Percentiles rank a stretch among this genome's conserved stretches.
phyloP scores from a whole-genome alignment of 2,888 invertebrate species.

The Toxonevra muliebris region DNA sequence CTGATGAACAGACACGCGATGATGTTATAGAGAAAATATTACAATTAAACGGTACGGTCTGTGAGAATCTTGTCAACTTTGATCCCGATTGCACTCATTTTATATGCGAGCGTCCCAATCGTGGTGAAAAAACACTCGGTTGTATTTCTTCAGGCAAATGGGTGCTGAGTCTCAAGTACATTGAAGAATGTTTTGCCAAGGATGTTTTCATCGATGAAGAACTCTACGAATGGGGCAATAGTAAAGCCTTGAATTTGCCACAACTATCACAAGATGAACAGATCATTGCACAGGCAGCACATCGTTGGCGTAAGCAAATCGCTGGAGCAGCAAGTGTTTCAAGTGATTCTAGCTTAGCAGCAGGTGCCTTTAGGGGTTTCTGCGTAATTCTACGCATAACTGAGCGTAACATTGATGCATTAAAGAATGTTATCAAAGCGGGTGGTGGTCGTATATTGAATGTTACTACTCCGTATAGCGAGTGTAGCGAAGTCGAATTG shows the following conservation, averaged over 20 bases:
- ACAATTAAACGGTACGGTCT: slow-evolving; percentile 51
- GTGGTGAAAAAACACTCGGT: slow-evolving; percentile 89
- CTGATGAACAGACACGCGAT: slow-evolving; percentile 51
- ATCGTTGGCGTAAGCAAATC: slow-evolving; percentile 76
- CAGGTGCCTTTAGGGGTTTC: slow-evolving; percentile 68
- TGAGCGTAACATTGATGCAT: slow-evolving; percentile 68
- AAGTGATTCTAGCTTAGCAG: slow-evolving; percentile 57
- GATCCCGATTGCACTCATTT: slow-evolving; percentile 79
- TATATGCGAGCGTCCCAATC: slow-evolving; percentile 76
- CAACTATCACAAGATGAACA: slow-evolving; percentile 65
- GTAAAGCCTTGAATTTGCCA: slow-evolving; percentile 68
- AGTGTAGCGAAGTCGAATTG: slow-evolving; percentile 37
- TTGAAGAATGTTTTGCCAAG: slow-evolving; percentile 71
- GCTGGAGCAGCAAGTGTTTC: slow-evolving; percentile 44
- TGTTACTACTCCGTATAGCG: slow-evolving; percentile 54
- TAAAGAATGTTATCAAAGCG: slow-evolving; percentile 76
- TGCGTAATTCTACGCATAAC: slow-evolving; percentile 71
- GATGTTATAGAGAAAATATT: slow-evolving; percentile 51
- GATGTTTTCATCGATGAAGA: slow-evolving; percentile 70
- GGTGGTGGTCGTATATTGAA: slow-evolving; percentile 79
- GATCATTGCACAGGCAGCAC: slow-evolving; percentile 69
- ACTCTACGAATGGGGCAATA: slow-evolving; percentile 86
- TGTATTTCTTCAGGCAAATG: slow-evolving; percentile 89
- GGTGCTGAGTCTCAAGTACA: slow-evolving; percentile 84
- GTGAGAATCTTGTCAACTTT: slow-evolving; percentile 64